Evolutionary conservation across 1,140 invertebrate genomes (phyloP), one percentile per base, ranked within the genome.

Genomic region (Atta colombica): DNA sequence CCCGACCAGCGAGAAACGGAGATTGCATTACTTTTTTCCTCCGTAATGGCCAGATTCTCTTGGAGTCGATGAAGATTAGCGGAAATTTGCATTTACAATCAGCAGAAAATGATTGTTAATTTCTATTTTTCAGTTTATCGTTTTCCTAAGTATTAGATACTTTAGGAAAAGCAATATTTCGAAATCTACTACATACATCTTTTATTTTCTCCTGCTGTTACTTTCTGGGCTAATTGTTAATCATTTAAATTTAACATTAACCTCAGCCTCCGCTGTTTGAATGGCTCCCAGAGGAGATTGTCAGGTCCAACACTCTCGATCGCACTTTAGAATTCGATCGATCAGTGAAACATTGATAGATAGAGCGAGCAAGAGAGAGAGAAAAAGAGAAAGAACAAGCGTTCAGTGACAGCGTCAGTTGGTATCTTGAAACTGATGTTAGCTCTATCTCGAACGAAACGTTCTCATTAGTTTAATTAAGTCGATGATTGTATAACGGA

Each of bases 401-500:
- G n/a, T 66, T 89, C 87, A 88, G 60, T 77, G 74, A 78, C 81
- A 88, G 45, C 28, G 51, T 51, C 10, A 55, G 21, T n/a, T 21
- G 39, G 66, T 31, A 55, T 53, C 58, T 49, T 71, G 53, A 55
- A 80, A 78, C 80, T 51, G 39, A 68, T 45, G 45, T 39, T 68
- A 45, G 35, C 49, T 58, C 16, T 53, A 35, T 49, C 66, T 61
- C 55, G 61, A 63, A 65, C 74, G 35, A 72, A 90, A 90, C 68
- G 53, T 89, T 39, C 89, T 91, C 88, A 77, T 89, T 87, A 89
- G 66, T 77, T 87, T 91, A 91, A 91, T 91, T 89, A 91, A 88
- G 71, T 75, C 72, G 16, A 21, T 51, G 65, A 85, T 82, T 78
- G 72, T 89, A 80, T 68, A 89, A 89, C 74, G 55, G 75, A 21